A percentile compares a stretch with the other conserved stretches of the same genome.
These are phyloP conservation scores for Anomalospiza imberbis DNA, from an alignment of 2,797 vertebrate genomes.

Conservation along the genomic window DNA sequence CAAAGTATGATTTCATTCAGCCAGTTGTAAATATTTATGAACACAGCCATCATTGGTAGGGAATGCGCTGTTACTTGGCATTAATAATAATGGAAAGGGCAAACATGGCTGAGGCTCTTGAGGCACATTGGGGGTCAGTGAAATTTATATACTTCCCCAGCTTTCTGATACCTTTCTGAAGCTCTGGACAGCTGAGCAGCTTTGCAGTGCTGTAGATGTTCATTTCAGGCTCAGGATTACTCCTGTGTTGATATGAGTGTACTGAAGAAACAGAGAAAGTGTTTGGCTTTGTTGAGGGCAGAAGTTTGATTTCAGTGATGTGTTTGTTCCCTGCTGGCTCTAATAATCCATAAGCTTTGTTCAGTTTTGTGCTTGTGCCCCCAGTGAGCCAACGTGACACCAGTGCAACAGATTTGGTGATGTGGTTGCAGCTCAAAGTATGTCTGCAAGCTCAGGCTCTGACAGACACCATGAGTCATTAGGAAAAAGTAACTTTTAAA, in stretches of 20 bases:
- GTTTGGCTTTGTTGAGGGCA: background rate
- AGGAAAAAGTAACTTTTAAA: background rate
- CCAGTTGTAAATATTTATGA: conserved; percentile 73
- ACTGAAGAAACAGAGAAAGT: background rate
- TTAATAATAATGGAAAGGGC: conserved; percentile 1
- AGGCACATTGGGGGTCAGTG: background rate
- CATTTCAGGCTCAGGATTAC: background rate
- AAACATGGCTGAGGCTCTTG: background rate
- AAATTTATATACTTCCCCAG: background rate
- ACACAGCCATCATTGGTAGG: conserved; percentile 38
- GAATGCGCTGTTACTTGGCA: background rate
- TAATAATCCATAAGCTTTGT: background rate
- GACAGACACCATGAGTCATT: background rate
- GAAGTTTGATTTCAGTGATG: background rate
- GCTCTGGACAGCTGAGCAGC: background rate
- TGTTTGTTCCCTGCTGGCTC: background rate
- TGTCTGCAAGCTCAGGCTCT: background rate
- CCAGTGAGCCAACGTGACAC: background rate
- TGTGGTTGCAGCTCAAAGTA: background rate
- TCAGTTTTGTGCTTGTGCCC: background rate
- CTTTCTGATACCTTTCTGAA: background rate
- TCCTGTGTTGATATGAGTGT: background rate
- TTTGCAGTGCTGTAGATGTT: background rate
- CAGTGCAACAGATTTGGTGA: background rate
- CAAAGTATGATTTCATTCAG: conserved; percentile 59